A percentile compares a stretch with the other conserved stretches of the same genome.
Conservation (phyloP, 2,888 invertebrate genomes). For the Caenorhabditis uteleia region DNA sequence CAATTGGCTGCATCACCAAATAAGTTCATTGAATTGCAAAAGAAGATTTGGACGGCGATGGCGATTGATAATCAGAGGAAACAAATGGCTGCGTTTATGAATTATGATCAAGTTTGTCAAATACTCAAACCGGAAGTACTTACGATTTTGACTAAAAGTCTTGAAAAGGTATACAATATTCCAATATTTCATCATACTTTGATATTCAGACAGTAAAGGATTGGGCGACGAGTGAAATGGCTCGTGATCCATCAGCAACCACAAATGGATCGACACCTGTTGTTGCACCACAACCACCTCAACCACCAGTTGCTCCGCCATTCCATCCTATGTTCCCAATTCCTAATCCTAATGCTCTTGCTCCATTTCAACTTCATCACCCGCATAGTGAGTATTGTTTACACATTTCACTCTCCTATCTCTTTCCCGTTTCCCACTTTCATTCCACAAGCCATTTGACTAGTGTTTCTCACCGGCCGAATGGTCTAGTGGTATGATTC, state of each 20-base stretch:
- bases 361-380: constrained; percentile 12
- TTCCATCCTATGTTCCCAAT: constrained; percentile 36
- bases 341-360: background rate
- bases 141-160: constrained; percentile 81
- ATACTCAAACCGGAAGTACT: constrained; percentile 88
- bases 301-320: constrained; percentile 1
- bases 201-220: constrained; percentile 30
- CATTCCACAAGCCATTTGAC: constrained; percentile 3
- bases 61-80: constrained; percentile 74
- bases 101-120: constrained; percentile 82
- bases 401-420: background rate
- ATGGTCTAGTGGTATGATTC: constrained; percentile 68
- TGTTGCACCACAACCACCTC: constrained; percentile 10
- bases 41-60: background rate
- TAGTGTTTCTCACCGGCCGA: constrained; percentile 20
- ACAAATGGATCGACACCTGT: constrained; percentile 14
- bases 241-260: constrained; percentile 6
- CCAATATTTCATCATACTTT: background rate
- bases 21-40: constrained; percentile 14
- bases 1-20: too few relatives aligned
- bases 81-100: constrained; percentile 38
- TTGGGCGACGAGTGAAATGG: constrained; percentile 35
- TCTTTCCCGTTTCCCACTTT: too few relatives aligned
- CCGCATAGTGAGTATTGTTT: constrained; percentile 25
- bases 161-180: constrained; percentile 79